These are phyloP conservation scores for Halictus rubicundus DNA, from an alignment of 1,140 invertebrate genomes.

Conservation along the genomic window DNA sequence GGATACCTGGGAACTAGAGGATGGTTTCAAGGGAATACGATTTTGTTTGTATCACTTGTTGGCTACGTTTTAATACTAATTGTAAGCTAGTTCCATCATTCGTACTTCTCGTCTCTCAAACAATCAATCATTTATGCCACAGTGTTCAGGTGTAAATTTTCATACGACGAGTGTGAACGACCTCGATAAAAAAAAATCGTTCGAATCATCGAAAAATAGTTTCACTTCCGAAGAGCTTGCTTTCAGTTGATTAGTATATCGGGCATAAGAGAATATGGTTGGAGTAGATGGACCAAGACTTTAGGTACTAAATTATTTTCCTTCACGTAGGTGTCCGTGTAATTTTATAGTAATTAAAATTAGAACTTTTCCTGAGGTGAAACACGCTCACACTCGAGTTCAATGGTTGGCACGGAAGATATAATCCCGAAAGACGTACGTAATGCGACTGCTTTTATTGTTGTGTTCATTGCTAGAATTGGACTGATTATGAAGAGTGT, in stretches of 20 bases:
- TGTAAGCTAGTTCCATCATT: slow-evolving; percentile 22
- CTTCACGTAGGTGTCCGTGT: slow-evolving; percentile 16
- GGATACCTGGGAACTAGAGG: background rate
- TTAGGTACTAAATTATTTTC: slow-evolving; percentile 12
- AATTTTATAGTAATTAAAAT: slow-evolving; percentile 11
- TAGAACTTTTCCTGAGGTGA: slow-evolving; percentile 6
- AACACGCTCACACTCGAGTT: slow-evolving; percentile 15
- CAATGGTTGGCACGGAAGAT: background rate
- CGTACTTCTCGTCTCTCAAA: slow-evolving; percentile 18
- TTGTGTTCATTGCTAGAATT: slow-evolving; percentile 39
- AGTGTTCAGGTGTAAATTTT: slow-evolving; percentile 50
- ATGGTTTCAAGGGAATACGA: slow-evolving; percentile 8
- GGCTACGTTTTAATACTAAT: slow-evolving; percentile 31
- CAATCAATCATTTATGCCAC: slow-evolving; percentile 35
- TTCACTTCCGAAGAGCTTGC: slow-evolving; percentile 24
- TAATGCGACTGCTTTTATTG: slow-evolving; percentile 37
- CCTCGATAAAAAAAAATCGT: slow-evolving; percentile 6
- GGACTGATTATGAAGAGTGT: slow-evolving; percentile 25
- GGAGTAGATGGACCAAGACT: slow-evolving; percentile 43
- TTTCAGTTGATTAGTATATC: slow-evolving; percentile 27
- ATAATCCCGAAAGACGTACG: background rate
- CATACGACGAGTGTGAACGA: slow-evolving; percentile 20
- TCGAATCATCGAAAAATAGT: slow-evolving; percentile 29
- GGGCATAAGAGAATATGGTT: slow-evolving; percentile 1
- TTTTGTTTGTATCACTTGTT: slow-evolving; percentile 20